A percentile compares a stretch with the other conserved stretches of the same genome.
phyloP scores from a whole-genome alignment of 2,113 vertebrate genomes.

The Furnarius figulus region DNA sequence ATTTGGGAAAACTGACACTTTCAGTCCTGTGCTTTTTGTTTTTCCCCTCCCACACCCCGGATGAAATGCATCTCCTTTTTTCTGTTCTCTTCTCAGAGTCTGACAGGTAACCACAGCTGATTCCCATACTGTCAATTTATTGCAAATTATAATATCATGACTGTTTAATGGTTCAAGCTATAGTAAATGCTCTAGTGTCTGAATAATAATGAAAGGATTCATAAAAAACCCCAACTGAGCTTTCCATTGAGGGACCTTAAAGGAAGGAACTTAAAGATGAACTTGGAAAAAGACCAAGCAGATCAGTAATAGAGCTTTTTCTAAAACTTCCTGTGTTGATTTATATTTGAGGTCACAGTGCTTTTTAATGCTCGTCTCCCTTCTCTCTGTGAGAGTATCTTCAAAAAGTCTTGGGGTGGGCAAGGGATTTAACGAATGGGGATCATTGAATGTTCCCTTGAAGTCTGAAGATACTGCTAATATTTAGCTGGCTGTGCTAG shows the following conservation, averaged over 20 bases:
- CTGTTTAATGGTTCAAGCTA: background rate
- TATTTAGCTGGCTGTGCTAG: background rate
- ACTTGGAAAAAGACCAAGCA: background rate
- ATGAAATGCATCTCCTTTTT: rapidly evolving
- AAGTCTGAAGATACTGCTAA: background rate
- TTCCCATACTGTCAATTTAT: background rate
- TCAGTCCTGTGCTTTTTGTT: background rate
- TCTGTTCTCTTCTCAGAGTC: background rate
- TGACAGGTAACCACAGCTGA: background rate
- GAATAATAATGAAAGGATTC: background rate
- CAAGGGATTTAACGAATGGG: background rate
- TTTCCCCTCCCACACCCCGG: background rate
- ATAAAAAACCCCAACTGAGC: background rate
- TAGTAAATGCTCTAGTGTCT: background rate
- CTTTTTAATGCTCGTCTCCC: background rate
- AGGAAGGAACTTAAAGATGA: background rate
- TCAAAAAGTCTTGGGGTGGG: background rate
- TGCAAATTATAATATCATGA: background rate
- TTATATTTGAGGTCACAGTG: background rate
- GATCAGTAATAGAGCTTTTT: background rate
- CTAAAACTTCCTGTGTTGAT: background rate
- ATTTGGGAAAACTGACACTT: background rate
- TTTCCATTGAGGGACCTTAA: background rate
- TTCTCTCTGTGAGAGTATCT: background rate
- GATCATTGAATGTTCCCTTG: background rate